Base-by-base conservation (phyloP, 1,140 invertebrate species). In the Phenacoccus solenopsis region DNA sequence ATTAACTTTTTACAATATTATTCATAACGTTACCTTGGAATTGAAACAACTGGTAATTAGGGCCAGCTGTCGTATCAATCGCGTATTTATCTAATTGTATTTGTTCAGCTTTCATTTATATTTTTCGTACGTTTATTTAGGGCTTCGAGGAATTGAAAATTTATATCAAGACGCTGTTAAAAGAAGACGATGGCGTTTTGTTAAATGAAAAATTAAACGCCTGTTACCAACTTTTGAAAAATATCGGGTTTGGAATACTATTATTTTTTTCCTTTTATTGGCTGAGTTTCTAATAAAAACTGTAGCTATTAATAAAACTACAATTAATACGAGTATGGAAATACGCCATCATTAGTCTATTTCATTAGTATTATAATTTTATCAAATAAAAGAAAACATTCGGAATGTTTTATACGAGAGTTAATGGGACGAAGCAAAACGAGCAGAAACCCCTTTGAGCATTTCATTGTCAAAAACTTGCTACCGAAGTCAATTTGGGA, bases 121-220 rank as follows among this genome's bases (percentile, higher is more conserved):
- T 49, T 49, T n/a, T 49, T 32, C 3, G 20, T 49, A n/a, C 20
- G 16, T 49, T 49, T n/a, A 49, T 16, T 24, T 24, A 64, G 59
- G 59, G 59, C 1, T 64, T 64, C 16, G 59, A 64, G 13, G 59
- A 64, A 64, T 64, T 64, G 16, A 64, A 64, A 64, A 64, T 64
- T 9, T 64, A 64, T 64, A 27, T 64, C 9, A 64, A 64, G 16
- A 64, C 59, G 22, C 25, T 64, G 5, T 25, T 64, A 9, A 64
- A 64, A 27, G 59, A 64, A 64, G 25, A 64, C 22, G 59, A 64
- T 27, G 59, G 59, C 22, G 59, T 64, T 10, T 10, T 64, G 13
- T 64, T 64, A 22, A 64, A 64, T 64, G 59, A 64, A 25, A 64
- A 64, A 64, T 64, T 64, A 16, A 64, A 64, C 16, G 59, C 59